Base-by-base conservation (phyloP, 2,888 invertebrate species). In the Nemotelus pantherinus region DNA sequence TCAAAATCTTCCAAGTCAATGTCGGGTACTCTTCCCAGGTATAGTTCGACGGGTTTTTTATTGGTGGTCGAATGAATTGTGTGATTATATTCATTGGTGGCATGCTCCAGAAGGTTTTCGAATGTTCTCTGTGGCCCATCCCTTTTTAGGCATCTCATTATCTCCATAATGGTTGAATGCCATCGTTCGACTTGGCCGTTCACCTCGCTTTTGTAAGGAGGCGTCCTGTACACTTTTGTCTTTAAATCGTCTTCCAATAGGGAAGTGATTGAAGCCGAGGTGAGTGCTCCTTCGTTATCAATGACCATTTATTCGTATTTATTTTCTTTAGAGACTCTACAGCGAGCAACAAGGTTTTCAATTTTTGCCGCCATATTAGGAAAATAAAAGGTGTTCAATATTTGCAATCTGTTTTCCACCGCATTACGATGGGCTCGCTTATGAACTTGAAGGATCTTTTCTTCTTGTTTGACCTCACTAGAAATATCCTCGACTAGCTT, bases 261-360 rank as follows among this genome's bases (percentile, higher is more conserved):
- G 25, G 25, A 25, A 25, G 25, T 25, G 25, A 25, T 25, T 25
- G 25, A 25, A 2, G 57, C 55, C 4, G 76, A 75, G 53, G 74
- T 77, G 9, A 80, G 58, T 2, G 79, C 75, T 65, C 74, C 77
- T 58, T 80, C 79, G 44, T 80, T 80, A 55, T 80, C 80, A n/a
- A 80, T 77, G 2, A 80, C 79, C 25, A 81, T n/a, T n/a, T n/a
- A n/a, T 25, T 25, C 25, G 25, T 25, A 25, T 25, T 25, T 25
- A 25, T 25, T 25, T 25, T 25, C 25, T 25, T 25, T 25, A 25
- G 0, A 25, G 25, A 25, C 25, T 25, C 25, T 25, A 25, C 25
- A 25, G 25, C 25, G 25, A 25, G 25, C 25, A 25, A 25, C 25
- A 25, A 25, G 25, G 25, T 25, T 25, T 25, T 25, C 1, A 25